Base-by-base conservation (phyloP, 30 jellyfish, hydroid and myxozoan genomes). In the Aurelia coerulea region DNA sequence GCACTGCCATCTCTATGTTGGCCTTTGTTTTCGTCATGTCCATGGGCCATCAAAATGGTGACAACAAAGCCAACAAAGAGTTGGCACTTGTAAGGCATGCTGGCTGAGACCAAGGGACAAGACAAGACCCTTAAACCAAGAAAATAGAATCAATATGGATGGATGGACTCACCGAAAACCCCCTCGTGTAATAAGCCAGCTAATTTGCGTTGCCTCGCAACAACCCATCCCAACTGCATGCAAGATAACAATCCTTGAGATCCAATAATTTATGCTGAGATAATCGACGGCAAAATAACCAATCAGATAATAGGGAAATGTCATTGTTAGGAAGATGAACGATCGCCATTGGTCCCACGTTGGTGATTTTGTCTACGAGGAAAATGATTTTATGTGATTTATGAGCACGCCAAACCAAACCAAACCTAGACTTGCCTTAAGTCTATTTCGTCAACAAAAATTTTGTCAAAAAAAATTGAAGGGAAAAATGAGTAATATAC, bases 151-250 rank as follows among this genome's bases (percentile, higher is more conserved):
- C n/a, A 4, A 7, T 0, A 4, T 23, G 10, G 4, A 1, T 33
- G 46, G 13, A 46, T 3, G 19, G 4, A 16, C 95, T 53, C 35
- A 91, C 86, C 52, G 74, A 74, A 33, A 84, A 73, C 88, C 86
- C 17, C 90, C 91, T 7, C 88, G 29, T 11, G 32, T 68, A 29
- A 88, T 29, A 12, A 87, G 80, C 83, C 91, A 78, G 18, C 85
- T 60, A 62, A 84, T 68, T 32, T 88, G 83, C 1, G 98, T 49
- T n/a, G 85, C 31, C 63, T 93, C 98, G 29, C 75, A 74, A 14
- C 83, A 62, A 2, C 97, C 89, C 97, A 93, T 83, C 19, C 79
- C 81, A 19, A 88, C 29, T 2, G 98, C 91, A 79, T 93, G 97
- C n/a, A 93, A 3, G 35, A 93, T 89, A 58, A 88, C 97, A 15